Evolutionary conservation across 2,888 invertebrate genomes (phyloP), one percentile per base, ranked within the genome.

Genomic region (Dynastes tityus): DNA sequence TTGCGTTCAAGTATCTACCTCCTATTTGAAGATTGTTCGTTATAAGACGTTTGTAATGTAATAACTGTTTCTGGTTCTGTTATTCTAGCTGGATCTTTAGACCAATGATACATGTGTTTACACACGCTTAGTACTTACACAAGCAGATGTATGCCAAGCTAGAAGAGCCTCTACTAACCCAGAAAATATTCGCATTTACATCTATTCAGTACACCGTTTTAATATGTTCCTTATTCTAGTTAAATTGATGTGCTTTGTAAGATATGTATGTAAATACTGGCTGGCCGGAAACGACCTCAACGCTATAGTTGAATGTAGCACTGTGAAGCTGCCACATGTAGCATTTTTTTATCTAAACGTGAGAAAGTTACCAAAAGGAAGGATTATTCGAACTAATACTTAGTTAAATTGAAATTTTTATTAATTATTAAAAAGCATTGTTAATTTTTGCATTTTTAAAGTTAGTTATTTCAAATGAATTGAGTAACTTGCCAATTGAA

Each of bases 31-130:
- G 8, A 73, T 58, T 40, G 11, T 40, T 13, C 11, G 22, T 29
- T 22, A 22, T 61, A 73, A 58, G 5, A 73, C 58, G 22, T 37
- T 58, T 22, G 11, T 40, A 40, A 58, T 22, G 58, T 40, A 40
- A 40, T 73, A 73, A 73, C 73, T 73, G 73, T 73, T 55, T 73
- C 55, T 73, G 37, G 58, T 73, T 73, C 73, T 73, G 73, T 73
- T 73, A 73, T 73, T 58, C 58, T 58, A 40, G 58, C 73, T 73
- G 58, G 16, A 58, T 32, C 22, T 73, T 71, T 73, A 22, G 16
- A 51, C 32, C n/a, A 55, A 9, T 29, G 16, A 32, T 71, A 32
- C 32, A 37, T 32, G 40, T 58, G 40, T 73, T 58, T 22, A 73
- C 58, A 58, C 32, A 71, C 29, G 11, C 64, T 32, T 64, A 13